Evolutionary conservation across 2,113 vertebrate species (phyloP).

Genomic region (Plotosus lineatus): DNA sequence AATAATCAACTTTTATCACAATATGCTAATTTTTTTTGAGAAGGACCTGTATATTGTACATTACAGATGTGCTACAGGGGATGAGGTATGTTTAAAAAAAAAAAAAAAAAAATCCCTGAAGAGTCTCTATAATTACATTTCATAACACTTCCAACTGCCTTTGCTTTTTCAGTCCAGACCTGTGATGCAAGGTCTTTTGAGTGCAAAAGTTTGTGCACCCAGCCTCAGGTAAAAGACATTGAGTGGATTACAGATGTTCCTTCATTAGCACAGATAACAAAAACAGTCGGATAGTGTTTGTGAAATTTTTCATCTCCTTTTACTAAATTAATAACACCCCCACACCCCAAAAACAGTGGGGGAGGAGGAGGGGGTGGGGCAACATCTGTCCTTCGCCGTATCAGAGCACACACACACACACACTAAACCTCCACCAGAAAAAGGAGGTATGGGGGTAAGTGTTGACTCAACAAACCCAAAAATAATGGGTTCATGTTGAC

Average conservation of each 20-base stretch:
- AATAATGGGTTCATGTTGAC: no score
- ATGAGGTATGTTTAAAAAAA: background rate
- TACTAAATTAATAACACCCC: background rate
- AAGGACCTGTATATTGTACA: no score
- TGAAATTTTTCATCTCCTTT: background rate
- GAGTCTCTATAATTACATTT: background rate
- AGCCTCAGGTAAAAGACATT: background rate
- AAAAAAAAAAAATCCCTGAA: background rate
- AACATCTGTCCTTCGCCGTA: background rate
- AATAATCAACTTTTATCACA: no score
- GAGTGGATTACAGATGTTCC: background rate
- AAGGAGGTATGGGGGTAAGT: no score
- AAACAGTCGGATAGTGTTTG: background rate
- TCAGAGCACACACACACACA: background rate
- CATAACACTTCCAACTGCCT: background rate
- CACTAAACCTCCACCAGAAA: no score
- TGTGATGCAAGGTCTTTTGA: background rate
- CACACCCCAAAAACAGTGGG: no score
- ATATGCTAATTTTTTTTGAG: no score
- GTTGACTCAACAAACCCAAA: no score
- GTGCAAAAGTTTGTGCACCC: background rate
- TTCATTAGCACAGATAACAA: background rate
- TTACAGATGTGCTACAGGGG: background rate
- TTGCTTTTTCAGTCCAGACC: background rate
- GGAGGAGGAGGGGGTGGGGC: no score